phyloP scores from a whole-genome alignment of 2,113 vertebrate species.

The Rynchops niger region DNA sequence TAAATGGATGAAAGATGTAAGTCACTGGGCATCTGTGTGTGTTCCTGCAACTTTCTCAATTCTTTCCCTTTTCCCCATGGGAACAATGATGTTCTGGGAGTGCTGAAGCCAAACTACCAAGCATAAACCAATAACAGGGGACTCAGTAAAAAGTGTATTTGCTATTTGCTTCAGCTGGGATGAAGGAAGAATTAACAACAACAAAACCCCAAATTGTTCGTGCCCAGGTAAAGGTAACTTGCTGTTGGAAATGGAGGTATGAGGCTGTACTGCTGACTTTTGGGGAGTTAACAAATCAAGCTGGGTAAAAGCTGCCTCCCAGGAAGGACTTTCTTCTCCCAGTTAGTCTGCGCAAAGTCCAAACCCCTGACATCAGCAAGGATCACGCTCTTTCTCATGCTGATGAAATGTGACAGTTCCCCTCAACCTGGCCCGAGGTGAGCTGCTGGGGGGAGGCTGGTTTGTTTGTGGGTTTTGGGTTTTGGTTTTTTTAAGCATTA shows the following conservation, averaged over 20 bases:
- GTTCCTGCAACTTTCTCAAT: background rate
- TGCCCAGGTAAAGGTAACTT: background rate
- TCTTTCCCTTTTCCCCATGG: background rate
- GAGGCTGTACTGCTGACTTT: background rate
- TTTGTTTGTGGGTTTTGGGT: background rate
- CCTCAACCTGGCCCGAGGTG: background rate
- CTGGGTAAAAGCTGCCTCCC: background rate
- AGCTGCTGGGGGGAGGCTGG: background rate
- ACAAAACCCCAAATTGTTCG: too few species aligned
- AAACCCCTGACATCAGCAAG: background rate
- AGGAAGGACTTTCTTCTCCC: background rate
- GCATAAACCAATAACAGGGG: background rate
- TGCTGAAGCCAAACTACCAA: background rate
- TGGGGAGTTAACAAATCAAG: background rate
- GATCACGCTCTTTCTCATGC: fast-evolving
- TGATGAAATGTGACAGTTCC: background rate
- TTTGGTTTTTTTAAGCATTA: background rate
- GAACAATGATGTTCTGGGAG: fast-evolving
- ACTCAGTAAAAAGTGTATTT: background rate
- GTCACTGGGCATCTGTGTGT: fast-evolving
- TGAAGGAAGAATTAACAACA: background rate
- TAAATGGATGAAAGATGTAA: background rate
- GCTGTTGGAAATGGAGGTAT: background rate
- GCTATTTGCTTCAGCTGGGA: background rate
- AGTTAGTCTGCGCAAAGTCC: background rate